Evolutionary conservation across 2,888 invertebrate genomes (phyloP).

Genomic region (Lasioglossum lativentre): DNA sequence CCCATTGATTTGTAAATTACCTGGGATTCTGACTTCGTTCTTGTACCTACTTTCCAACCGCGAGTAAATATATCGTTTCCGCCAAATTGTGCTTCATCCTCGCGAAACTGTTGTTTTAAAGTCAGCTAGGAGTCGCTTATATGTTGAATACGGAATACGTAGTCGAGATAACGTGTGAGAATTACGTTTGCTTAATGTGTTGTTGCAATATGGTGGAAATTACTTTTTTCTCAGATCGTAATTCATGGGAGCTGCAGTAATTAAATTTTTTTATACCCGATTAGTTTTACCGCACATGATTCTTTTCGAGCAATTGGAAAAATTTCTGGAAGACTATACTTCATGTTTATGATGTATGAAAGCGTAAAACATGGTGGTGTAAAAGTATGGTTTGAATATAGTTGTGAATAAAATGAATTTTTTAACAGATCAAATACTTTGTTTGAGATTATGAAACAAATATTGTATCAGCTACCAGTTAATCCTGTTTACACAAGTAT

Average conservation of each 20-base stretch:
- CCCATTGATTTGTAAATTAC: constrained; percentile 70
- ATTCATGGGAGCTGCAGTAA: background rate
- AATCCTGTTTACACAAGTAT: too few relatives aligned
- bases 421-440: too few relatives aligned
- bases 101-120: background rate
- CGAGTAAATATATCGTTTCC: background rate
- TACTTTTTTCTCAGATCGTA: background rate
- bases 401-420: too few relatives aligned
- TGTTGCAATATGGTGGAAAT: background rate
- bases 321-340: background rate
- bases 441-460: too few relatives aligned
- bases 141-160: background rate
- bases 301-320: background rate
- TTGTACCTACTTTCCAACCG: background rate
- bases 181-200: background rate
- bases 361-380: too few relatives aligned
- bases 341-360: background rate
- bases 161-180: background rate
- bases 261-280: background rate
- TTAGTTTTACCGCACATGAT: background rate
- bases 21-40: constrained; percentile 19
- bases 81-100: background rate
- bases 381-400: too few relatives aligned
- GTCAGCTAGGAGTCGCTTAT: background rate
- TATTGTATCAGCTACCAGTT: too few relatives aligned